Base-by-base conservation (phyloP, 1,140 invertebrate species). In the Drosophila ficusphila region DNA sequence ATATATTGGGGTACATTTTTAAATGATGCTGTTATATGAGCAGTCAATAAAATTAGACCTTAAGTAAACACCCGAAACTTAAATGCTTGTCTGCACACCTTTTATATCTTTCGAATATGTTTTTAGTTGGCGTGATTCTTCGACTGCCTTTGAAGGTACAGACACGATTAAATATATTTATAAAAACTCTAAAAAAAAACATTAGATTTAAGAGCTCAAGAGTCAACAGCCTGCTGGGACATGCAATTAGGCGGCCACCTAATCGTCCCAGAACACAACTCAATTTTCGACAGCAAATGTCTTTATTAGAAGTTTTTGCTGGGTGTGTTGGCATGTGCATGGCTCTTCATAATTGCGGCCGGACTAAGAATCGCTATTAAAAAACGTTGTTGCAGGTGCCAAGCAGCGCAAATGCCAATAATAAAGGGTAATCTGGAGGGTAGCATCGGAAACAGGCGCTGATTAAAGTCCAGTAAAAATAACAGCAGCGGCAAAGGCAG, bases 391-490 rank as follows among this genome's bases (percentile, higher is more conserved):
- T 69, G 51, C 71, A 85, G 79, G 79, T 85, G 79, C 75, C 79
- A 85, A 79, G 76, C 58, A 76, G 60, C 71, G 41, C 79, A 79
- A 62, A 85, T 67, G 69, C 70, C 71, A 77, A 69, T 64, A 73
- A 71, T 74, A 54, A 62, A 61, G 27, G 46, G 52, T 21, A 68
- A 49, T 52, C 53, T 38, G 12, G 27, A 11, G 41, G 31, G 31
- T 34, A 46, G 70, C 69, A 75, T 52, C 39, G 16, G 29, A 51
- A 78, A 70, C 61, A 73, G 68, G 51, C 78, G 48, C 75, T 75
- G 79, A 85, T 83, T 83, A 82, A 78, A 82, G 79, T 83, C 62
- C 74, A 83, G 53, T 57, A 53, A 44, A 76, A 71, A 42, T 42
- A 61, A 44, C 16, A 54, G 49, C 69, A 74, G 39, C 61, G 54